These are phyloP conservation scores for Lamellibrachia columna DNA, from an alignment of 2,888 invertebrate species.

Conservation along the genomic window DNA sequence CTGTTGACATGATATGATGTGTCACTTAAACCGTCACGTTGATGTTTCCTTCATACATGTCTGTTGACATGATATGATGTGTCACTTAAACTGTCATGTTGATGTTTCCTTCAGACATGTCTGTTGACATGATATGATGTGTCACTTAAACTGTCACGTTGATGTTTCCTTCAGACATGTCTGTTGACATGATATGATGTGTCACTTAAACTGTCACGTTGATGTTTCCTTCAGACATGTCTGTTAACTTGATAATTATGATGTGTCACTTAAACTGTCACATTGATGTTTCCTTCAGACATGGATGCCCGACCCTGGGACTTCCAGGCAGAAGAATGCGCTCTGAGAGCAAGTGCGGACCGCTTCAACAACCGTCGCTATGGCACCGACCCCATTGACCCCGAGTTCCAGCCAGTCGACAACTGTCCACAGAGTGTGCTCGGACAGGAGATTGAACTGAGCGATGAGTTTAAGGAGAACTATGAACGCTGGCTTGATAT, in stretches of 20 bases:
- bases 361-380: constrained; percentile 95
- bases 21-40: no score
- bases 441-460: constrained; percentile 81
- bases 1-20: no score
- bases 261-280: not conserved
- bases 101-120: no score
- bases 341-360: constrained; percentile 91
- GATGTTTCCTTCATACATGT: no score
- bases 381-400: constrained; percentile 69
- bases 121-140: no score
- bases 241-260: not conserved
- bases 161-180: no score
- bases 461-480: constrained; percentile 76
- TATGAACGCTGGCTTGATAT: constrained; percentile 96
- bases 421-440: constrained; percentile 85
- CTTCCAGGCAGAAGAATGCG: constrained; percentile 94
- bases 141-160: no score
- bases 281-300: constrained; percentile 69
- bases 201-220: no score
- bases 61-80: no score
- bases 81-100: no score
- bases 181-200: no score
- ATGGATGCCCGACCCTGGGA: constrained; percentile 98
- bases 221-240: not conserved
- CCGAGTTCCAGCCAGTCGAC: constrained; percentile 76